Base-by-base conservation (phyloP, 2,113 vertebrate species). In the Dasyprocta punctata region DNA sequence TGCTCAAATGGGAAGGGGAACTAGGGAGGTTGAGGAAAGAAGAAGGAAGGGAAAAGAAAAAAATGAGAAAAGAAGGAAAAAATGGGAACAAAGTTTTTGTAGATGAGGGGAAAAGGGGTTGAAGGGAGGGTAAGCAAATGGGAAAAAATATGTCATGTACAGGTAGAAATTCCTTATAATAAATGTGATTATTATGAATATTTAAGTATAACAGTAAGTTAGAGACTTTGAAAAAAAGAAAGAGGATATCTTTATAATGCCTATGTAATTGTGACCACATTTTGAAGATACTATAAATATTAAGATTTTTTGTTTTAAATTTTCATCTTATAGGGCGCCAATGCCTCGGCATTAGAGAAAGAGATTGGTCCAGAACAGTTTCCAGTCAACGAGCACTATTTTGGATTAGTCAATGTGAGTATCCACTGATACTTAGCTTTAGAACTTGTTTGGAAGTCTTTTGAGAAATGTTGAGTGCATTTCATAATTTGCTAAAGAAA, bases 291-390 rank as follows among this genome's bases (percentile, higher is more conserved):
- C 0, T 63, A 5, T 96, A 56, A 86, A 77, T 80, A 24, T 44
- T 97, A 75, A 98, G 38, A 56, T 36, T 69, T 69, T 69, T n/a
- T 61, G 97, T 60, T 44, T 33, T 5, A 16, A 16, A 71, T 96
- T 98, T 97, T 97, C 28, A 77, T 97, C 88, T 97, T 84, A 10
- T 89, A 99, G 99, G 99, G 99, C 99, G 98, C 99, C 98, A 99
- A 99, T 99, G 99, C 99, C 98, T 99, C 99, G 97, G 99, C 99
- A 99, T 99, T 99, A 98, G 99, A 99, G 98, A 99, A 99, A 99
- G 99, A 99, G 98, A 99, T 99, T 99, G 99, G 99, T 98, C 99
- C 99, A 8, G 99, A 99, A 97, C 99, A 99, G 97, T 99, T 99
- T 98, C 99, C 99, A 96, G 98, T 99, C 97, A 99, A 99, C 87